Percentiles rank a stretch among this genome's conserved stretches.
Conservation (phyloP, 2,113 vertebrate genomes). For the Dicrurus megarhynchus region DNA sequence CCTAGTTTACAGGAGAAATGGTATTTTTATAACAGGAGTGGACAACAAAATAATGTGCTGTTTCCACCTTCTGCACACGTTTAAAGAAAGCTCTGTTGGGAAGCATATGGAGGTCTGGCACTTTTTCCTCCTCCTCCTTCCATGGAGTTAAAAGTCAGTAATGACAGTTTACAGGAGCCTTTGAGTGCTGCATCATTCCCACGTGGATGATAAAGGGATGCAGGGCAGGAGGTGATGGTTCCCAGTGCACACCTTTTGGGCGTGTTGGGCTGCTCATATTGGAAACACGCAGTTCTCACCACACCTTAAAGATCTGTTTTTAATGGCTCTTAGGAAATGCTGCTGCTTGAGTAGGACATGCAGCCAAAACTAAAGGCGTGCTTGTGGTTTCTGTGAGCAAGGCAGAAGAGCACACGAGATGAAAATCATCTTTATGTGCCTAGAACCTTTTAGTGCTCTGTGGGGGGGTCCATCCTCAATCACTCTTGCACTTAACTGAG, state of each 20-base stretch:
- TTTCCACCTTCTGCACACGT: background rate
- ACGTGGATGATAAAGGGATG: background rate
- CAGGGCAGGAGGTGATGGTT: slow-evolving; percentile 5
- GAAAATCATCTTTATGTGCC: background rate
- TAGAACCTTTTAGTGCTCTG: background rate
- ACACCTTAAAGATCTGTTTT: background rate
- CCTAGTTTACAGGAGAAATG: background rate
- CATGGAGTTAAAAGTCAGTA: background rate
- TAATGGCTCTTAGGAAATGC: background rate
- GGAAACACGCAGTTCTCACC: background rate
- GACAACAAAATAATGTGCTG: background rate
- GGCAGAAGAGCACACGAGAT: background rate
- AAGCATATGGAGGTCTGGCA: background rate
- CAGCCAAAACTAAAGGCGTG: background rate
- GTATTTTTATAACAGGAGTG: background rate
- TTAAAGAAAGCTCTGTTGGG: background rate
- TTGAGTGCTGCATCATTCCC: background rate
- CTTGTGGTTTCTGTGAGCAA: background rate
- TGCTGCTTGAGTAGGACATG: background rate
- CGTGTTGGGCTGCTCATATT: slow-evolving; percentile 19
- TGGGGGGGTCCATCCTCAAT: background rate
- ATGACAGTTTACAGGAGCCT: background rate
- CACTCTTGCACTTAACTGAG: background rate
- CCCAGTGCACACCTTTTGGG: slow-evolving; percentile 24
- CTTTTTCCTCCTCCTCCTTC: background rate